A percentile compares a stretch with the other conserved stretches of the same genome.
phyloP scores from a whole-genome alignment of 2,797 vertebrate genomes.

The Chiloscyllium punctatum region DNA sequence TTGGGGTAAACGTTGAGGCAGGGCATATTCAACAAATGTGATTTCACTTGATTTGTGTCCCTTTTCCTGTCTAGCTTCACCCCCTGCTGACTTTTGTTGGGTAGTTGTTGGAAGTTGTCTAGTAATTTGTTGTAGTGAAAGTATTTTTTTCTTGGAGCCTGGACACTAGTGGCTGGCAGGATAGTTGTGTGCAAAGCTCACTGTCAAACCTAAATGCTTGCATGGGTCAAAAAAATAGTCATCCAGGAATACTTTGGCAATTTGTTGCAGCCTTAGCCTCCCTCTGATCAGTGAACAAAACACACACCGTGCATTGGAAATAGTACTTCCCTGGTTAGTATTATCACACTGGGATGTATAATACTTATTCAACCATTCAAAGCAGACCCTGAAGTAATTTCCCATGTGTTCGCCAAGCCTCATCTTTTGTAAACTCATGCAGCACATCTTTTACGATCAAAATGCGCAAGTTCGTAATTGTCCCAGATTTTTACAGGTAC shows the following conservation, averaged over 20 bases:
- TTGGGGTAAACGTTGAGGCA: not conserved
- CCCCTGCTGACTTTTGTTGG: not conserved
- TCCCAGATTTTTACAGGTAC: not conserved
- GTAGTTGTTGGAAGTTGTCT: not conserved
- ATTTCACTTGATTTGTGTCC: not conserved
- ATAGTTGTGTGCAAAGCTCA: not conserved
- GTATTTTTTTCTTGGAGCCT: not conserved
- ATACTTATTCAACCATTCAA: not conserved
- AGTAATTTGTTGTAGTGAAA: not conserved
- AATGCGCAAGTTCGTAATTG: not conserved
- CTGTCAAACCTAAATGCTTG: not conserved
- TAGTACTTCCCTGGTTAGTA: not conserved
- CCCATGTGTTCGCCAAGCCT: not conserved
- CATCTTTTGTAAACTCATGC: not conserved
- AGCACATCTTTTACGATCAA: not conserved
- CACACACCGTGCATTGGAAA: not conserved
- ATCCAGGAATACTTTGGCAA: not conserved
- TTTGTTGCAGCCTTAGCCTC: not conserved
- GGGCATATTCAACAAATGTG: not conserved
- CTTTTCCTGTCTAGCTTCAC: not conserved
- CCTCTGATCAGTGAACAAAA: not conserved
- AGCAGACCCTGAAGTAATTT: not conserved
- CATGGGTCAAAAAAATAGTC: not conserved
- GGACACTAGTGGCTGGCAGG: not conserved
- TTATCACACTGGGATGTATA: not conserved